Evolutionary conservation across 2,888 invertebrate genomes (phyloP), one percentile per base, ranked within the genome.

Genomic region (Stictocephala bisonia): DNA sequence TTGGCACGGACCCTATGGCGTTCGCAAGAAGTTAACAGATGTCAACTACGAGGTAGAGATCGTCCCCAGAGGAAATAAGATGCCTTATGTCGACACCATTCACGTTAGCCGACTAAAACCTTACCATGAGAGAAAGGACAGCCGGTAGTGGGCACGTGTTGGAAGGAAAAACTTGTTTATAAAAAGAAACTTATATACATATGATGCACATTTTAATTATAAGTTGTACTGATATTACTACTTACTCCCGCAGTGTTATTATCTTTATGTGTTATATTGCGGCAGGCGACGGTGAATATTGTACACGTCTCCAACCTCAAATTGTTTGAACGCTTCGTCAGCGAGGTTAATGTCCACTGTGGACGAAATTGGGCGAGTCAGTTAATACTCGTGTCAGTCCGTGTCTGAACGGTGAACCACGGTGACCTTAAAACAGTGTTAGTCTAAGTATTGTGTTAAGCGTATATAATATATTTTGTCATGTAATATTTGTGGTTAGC

Each of bases 81-180:
- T 51, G 51, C 11, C 11, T 6, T 51, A 51, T 24, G 24, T 22
- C 11, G n/a, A n/a, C n/a, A n/a, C n/a, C n/a, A 18, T 51, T 4
- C 51, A 51, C 24, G 51, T 51, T 20, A 15, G n/a, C 24, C 18
- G 51, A 22, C 13, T 51, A 18, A 51, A 51, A 51, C 51, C 51
- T 13, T 51, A 51, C 51, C 13, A 13, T 4, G 44, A 13, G 13
- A 44, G 44, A n/a, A n/a, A n/a, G n/a, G n/a, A n/a, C n/a, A n/a
- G 44, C 18, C 44, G 44, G n/a, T 44, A 4, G 44, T 6, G 44
- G 13, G n/a, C 13, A 13, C 4, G 4, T 13, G n/a, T 15, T n/a
- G n/a, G n/a, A 44, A 44, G 44, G 44, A 44, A 44, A 44, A 18
- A 44, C 44, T 44, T 13, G 44, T 44, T 35, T 9, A 35, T 35